Conservation (phyloP, 2,888 invertebrate genomes). For the Nymphalis c-album region DNA sequence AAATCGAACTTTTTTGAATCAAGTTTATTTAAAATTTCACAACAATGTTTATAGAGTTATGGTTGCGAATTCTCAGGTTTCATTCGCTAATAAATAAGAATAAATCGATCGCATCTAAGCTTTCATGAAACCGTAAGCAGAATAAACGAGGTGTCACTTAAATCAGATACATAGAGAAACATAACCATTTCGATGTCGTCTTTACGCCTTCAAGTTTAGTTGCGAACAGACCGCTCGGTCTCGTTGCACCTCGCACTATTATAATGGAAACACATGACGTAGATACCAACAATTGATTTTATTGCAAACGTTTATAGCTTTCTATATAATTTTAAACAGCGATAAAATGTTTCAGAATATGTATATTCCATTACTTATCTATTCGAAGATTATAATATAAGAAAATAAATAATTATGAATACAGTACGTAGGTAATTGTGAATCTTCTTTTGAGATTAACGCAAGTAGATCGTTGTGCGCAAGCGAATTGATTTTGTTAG, state of each 20-base stretch:
- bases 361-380: neutral
- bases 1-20: too few species aligned
- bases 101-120: constrained; percentile 66
- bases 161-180: constrained; percentile 77
- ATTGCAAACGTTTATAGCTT: constrained; percentile 1
- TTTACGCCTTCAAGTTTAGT: constrained; percentile 68
- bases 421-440: too few species aligned
- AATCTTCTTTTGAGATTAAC: too few species aligned
- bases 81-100: constrained; percentile 52
- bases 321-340: neutral
- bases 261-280: neutral
- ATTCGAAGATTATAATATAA: too few species aligned
- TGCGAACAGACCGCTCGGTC: constrained; percentile 32
- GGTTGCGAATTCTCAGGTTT: constrained; percentile 45
- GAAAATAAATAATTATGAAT: too few species aligned
- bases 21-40: too few species aligned
- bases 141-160: constrained; percentile 72
- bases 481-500: too few species aligned
- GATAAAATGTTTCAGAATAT: neutral
- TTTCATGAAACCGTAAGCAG: constrained; percentile 56
- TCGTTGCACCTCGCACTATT: constrained; percentile 22
- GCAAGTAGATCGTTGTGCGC: too few species aligned
- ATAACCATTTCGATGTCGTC: constrained; percentile 70
- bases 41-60: constrained; percentile 14
- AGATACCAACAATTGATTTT: constrained; percentile 15